A percentile compares a stretch with the other conserved stretches of the same genome.
phyloP scores from a whole-genome alignment of 2,797 vertebrate genomes.

The Naso thynnoides region DNA sequence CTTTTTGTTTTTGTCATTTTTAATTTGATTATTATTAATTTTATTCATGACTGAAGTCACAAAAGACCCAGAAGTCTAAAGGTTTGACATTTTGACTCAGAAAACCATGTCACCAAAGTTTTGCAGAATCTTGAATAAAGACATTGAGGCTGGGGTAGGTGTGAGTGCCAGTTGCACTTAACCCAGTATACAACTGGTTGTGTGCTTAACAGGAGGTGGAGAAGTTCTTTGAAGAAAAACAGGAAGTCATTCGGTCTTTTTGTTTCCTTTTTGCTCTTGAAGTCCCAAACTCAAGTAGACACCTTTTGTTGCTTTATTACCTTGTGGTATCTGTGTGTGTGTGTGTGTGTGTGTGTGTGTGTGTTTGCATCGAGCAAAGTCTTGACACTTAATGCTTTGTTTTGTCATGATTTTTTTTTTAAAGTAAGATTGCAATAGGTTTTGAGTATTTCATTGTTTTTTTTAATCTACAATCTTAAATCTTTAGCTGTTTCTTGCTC shows the following conservation, averaged over 20 bases:
- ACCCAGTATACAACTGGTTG: conserved; percentile 39
- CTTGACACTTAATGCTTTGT: conserved; percentile 12
- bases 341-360: conserved; percentile 4
- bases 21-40: not conserved
- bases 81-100: not conserved
- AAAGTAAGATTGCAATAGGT: not conserved
- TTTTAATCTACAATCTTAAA: not conserved
- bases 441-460: not conserved
- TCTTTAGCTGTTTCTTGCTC: not conserved
- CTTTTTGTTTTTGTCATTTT: not conserved
- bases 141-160: conserved; percentile 6
- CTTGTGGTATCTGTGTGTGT: conserved; percentile 5
- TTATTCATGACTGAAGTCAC: not conserved
- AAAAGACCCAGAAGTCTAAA: not conserved
- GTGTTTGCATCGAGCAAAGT: conserved; percentile 3
- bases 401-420: conserved; percentile 12
- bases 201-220: conserved; percentile 54
- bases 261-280: conserved; percentile 75
- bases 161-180: conserved; percentile 38
- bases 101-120: not conserved
- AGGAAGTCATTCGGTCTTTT: conserved; percentile 76
- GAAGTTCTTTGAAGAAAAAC: conserved; percentile 69
- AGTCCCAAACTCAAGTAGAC: conserved; percentile 62
- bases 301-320: conserved; percentile 74
- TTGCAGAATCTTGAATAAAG: conserved; percentile 10